Evolutionary conservation across 2,888 invertebrate genomes (phyloP), one percentile per base, ranked within the genome.

Genomic region (Electrophaes corylata): DNA sequence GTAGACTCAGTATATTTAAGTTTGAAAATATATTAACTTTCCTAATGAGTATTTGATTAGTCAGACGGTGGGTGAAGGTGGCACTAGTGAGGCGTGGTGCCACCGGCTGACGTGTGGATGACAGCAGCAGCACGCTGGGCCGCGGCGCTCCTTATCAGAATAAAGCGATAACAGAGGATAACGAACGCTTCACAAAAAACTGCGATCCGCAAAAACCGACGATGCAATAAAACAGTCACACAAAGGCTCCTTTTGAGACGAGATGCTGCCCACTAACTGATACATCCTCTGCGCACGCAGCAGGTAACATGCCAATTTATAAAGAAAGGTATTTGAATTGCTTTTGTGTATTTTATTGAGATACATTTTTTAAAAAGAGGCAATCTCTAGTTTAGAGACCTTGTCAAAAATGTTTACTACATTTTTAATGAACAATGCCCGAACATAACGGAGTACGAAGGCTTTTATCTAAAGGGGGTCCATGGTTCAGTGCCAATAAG

Each of bases 201-300:
- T 26, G 12, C 35, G 20, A 44, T 35, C 18, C 19, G 18, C 29
- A 46, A 53, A 53, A 46, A 53, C 6, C 8, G 16, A 37, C 41
- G 45, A 53, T 35, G 41, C 40, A 45, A 55, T 63, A 60, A 51
- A 63, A 44, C 48, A 53, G 41, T 52, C 20, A 41, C 26, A 35
- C 14, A 50, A 48, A 51, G 37, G 19, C 11, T n/a, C 16, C 12
- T 18, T 19, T 4, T 8, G 41, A n/a, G 23, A 4, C 35, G 37
- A 14, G 43, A 11, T 5, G 26, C 14, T 23, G 29, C 47, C 14
- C 3, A 12, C 18, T 10, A 4, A 49, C 49, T 26, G 26, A 26
- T 26, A 26, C 26, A 6, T 26, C 5, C 26, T 26, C 26, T 26
- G 26, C 33, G 50, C n/a, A 19, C 20, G 11, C 50, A 19, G 16